Percentiles rank a stretch among this genome's conserved stretches.
These are phyloP conservation scores for Drosophila azteca DNA, from an alignment of 1,140 invertebrate genomes.

Conservation along the genomic window DNA sequence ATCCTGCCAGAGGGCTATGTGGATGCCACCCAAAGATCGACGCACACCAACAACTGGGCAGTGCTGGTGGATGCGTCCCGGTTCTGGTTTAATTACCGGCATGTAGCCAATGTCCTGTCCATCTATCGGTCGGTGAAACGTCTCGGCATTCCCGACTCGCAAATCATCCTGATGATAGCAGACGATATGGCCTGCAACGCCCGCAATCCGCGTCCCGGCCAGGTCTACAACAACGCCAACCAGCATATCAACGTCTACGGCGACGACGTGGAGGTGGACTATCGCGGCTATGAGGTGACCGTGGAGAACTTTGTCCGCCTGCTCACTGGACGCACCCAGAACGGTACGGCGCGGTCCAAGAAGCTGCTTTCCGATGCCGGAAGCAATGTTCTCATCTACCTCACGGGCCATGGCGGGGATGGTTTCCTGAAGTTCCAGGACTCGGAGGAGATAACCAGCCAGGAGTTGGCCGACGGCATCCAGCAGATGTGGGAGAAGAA, in stretches of 20 bases:
- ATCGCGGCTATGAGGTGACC: constrained; percentile 98
- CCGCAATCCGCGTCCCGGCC: constrained; percentile 98
- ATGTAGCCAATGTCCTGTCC: constrained; percentile 99
- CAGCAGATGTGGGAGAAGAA: constrained; percentile 99
- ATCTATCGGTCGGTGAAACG: constrained; percentile 99
- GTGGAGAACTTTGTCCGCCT: constrained; percentile 99
- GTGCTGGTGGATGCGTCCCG: constrained; percentile 98
- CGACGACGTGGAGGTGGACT: constrained; percentile 99
- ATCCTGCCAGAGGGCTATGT: constrained; percentile 69
- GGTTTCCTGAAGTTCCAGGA: constrained; percentile 99
- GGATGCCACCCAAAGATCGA: constrained; percentile 74
- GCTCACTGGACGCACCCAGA: constrained; percentile 94
- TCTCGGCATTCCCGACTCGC: constrained; percentile 97
- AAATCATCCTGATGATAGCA: constrained; percentile 99
- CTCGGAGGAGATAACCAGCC: constrained; percentile 99
- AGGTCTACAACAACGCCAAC: constrained; percentile 99
- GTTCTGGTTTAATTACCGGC: constrained; percentile 99
- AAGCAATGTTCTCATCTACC: constrained; percentile 98
- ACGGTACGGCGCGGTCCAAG: constrained; percentile 97
- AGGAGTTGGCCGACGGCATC: constrained; percentile 98
- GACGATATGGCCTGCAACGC: constrained; percentile 99
- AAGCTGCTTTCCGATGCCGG: constrained; percentile 97
- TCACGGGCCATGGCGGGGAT: constrained; percentile 99
- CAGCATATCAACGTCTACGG: constrained; percentile 99
- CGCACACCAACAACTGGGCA: constrained; percentile 99